These are phyloP conservation scores for Oxyscelio sp. DNA, from an alignment of 2,888 invertebrate species.

Conservation along the genomic window DNA sequence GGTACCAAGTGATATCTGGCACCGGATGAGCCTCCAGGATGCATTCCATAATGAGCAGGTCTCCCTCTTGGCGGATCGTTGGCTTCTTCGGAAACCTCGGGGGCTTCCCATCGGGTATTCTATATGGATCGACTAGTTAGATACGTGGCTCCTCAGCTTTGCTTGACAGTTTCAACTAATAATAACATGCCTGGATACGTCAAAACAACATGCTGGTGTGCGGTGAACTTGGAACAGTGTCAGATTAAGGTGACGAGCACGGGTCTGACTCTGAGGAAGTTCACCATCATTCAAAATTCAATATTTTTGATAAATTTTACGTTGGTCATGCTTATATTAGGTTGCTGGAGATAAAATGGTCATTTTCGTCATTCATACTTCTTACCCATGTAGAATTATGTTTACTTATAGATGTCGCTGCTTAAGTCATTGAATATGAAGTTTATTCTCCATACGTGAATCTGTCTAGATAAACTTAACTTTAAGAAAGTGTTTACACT, in stretches of 20 bases:
- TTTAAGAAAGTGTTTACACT: too few species aligned
- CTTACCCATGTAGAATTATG: too few species aligned
- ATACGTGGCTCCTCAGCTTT: slow-evolving; percentile 67
- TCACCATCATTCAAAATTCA: too few species aligned
- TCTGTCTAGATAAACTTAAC: too few species aligned
- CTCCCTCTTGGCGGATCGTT: slow-evolving; percentile 97
- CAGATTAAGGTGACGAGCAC: slow-evolving; percentile 47
- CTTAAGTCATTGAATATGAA: too few species aligned
- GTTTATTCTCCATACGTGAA: too few species aligned
- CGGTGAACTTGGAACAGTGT: slow-evolving; percentile 50
- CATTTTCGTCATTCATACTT: too few species aligned
- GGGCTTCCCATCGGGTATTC: slow-evolving; percentile 98
- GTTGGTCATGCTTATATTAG: too few species aligned
- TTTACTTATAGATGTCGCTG: too few species aligned
- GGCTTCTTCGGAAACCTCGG: slow-evolving; percentile 99
- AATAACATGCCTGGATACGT: slow-evolving; percentile 61
- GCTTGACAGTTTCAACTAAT: slow-evolving; percentile 27
- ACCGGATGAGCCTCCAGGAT: slow-evolving; percentile 98
- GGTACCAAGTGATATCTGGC: slow-evolving; percentile 98
- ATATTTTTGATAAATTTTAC: too few species aligned
- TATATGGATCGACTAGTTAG: slow-evolving; percentile 87
- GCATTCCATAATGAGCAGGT: slow-evolving; percentile 98
- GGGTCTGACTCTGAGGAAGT: slow-evolving; percentile 51
- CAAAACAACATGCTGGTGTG: slow-evolving; percentile 65
- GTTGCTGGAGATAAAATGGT: too few species aligned